Base-by-base conservation (phyloP, 2,797 vertebrate genomes). In the Semotilus atromaculatus region DNA sequence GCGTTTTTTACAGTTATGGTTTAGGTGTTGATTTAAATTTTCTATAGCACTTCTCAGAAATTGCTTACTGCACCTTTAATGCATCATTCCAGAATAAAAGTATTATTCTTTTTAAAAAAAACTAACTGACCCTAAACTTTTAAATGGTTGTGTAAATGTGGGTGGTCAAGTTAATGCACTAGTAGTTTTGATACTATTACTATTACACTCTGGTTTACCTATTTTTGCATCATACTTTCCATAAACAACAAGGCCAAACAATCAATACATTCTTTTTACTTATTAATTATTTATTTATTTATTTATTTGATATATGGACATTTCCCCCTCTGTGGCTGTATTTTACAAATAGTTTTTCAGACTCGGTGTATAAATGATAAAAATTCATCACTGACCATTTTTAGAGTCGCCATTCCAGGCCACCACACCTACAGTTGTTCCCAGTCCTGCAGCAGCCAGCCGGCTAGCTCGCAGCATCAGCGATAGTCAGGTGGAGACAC, bases 381-480 rank as follows among this genome's bases (percentile, higher is more conserved):
- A 84, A 62, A 64, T 77, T 73, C 55, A 79, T 67, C 64, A 40
- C 79, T 85, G 48, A 86, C 81, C 71, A 58, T 92, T 95, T 96
- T 88, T 95, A 99, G 98, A 96, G 95, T 95, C 96, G 92, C 93
- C 96, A 88, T 93, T 95, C 93, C 95, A 95, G 89, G 95, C 97
- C 92, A 91, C 96, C 88, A 96, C 96, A 88, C 96, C 97, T 66
- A 93, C 92, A 78, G 91, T 98, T 93, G 95, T 95, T 91, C 96
- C 97, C 90, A 98, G 97, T 96, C 95, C 92, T 87, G 94, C 95
- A 90, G 97, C 96, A 90, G 97, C 97, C 91, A 95, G 96, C 93
- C 96, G 95, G 91, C 95, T 98, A 95, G 96, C 97, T 86, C 96
- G 95, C 91, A 96, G 96, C 93, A 93, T 88, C 95, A 96, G 95